Percentiles rank a stretch among this genome's conserved stretches.
These are phyloP conservation scores for Myrmophylax atrothorax DNA, from an alignment of 2,113 vertebrate genomes.

Conservation along the genomic window DNA sequence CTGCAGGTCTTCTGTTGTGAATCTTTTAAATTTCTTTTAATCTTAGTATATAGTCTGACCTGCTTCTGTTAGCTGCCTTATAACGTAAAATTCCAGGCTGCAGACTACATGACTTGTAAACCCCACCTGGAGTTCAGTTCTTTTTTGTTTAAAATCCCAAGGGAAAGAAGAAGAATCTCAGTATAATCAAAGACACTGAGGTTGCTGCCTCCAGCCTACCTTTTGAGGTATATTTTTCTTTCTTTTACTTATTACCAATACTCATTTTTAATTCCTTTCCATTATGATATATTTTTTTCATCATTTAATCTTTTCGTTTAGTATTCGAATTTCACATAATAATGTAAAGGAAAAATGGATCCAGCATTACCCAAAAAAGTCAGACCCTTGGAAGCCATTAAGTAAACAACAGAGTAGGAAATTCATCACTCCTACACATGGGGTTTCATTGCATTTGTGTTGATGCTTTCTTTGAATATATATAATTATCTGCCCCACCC, in stretches of 20 bases:
- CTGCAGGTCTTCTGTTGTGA: background rate
- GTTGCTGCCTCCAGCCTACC: background rate
- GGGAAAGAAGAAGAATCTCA: background rate
- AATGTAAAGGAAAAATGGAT: background rate
- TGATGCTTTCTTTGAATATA: background rate
- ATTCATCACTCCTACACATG: background rate
- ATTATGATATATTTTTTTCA: background rate
- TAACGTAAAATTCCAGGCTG: background rate
- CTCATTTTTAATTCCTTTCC: background rate
- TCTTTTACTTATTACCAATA: background rate
- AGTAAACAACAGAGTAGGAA: background rate
- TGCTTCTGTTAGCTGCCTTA: background rate
- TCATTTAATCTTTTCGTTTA: background rate
- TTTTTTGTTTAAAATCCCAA: background rate
- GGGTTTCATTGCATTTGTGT: background rate
- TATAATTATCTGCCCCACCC: background rate
- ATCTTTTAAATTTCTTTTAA: background rate
- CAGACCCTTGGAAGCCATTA: conserved; percentile 2
- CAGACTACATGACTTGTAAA: background rate
- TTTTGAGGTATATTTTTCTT: background rate
- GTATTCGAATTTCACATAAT: background rate
- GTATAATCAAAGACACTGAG: background rate
- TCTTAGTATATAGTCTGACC: background rate
- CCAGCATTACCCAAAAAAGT: background rate
- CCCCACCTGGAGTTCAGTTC: background rate